A percentile compares a stretch with the other conserved stretches of the same genome.
Evolutionary conservation across 92 coral and sea anemone species (phyloP).

Genomic region (Pocillopora meandrina): DNA sequence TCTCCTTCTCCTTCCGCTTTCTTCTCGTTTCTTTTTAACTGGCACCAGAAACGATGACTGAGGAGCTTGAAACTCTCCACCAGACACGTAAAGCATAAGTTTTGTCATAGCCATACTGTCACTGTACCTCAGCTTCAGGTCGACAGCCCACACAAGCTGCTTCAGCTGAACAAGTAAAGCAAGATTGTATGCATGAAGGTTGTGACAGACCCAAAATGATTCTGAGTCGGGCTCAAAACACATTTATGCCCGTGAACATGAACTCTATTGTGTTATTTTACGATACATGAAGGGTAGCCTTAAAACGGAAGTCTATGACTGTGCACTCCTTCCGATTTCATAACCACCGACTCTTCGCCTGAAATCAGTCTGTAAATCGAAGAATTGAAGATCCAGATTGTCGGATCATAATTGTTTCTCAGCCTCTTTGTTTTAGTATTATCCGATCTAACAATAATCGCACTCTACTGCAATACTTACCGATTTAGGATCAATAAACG

Average conservation of each 20-base stretch:
- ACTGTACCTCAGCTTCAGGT: slow-evolving; percentile 88
- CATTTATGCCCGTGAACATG: too few relatives aligned
- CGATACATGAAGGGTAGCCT: too few relatives aligned
- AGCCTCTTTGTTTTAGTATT: too few relatives aligned
- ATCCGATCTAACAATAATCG: background rate
- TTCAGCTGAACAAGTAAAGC: slow-evolving; percentile 48
- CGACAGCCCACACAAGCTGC: slow-evolving; percentile 92
- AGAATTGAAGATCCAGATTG: too few relatives aligned
- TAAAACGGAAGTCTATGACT: too few relatives aligned
- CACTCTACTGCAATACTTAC: slow-evolving; percentile 49
- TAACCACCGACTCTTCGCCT: too few relatives aligned
- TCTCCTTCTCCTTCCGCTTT: slow-evolving; percentile 77
- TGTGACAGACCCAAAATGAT: background rate
- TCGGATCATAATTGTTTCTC: too few relatives aligned
- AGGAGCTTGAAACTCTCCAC: slow-evolving; percentile 71
- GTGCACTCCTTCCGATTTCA: too few relatives aligned
- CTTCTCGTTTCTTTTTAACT: slow-evolving; percentile 71
- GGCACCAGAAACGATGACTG: slow-evolving; percentile 87
- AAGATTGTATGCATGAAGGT: background rate
- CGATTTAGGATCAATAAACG: slow-evolving; percentile 90
- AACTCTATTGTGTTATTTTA: too few relatives aligned
- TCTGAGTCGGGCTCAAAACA: too few relatives aligned
- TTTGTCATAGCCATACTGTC: slow-evolving; percentile 94
- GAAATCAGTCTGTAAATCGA: too few relatives aligned
- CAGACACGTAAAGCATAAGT: slow-evolving; percentile 89